Evolutionary conservation across 2,888 invertebrate species (phyloP), one percentile per base, ranked within the genome.

Genomic region (Melitaea athalia): DNA sequence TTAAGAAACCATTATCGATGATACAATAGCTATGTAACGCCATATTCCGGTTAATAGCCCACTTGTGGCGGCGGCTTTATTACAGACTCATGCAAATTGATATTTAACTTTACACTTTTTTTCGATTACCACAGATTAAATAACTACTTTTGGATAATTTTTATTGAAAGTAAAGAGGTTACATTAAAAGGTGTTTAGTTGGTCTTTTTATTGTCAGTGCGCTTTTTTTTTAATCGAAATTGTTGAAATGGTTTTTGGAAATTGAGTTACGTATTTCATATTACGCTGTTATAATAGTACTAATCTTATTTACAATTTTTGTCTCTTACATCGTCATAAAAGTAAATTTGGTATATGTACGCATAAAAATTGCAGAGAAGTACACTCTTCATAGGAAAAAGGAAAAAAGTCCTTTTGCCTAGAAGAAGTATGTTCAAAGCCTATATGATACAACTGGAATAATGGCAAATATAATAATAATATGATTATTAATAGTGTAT

Each of bases 51-150:
- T 64, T 75, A 69, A 74, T 74, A 80, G 62, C 68, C 81, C 62
- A 76, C 71, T 78, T 78, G 71, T 71, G 72, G 76, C 74, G 73
- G 70, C 72, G 70, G 67, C 74, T 77, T 76, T 79, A 80, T 79
- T 76, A 75, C 67, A 24, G 38, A 50, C 38, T 15, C 71, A 53
- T 73, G 62, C 52, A 64, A 45, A 74, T 76, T 75, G 71, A 55
- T 55, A 38, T 49, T 62, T 50, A 43, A 50, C 42, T 55, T 45
- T 65, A 62, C 53, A 62, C 59, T 62, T 47, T 62, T 61, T 59
- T 59, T 63, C 50, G 31, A 68, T 62, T 61, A 57, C 45, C n/a
- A 47, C 57, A 49, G 57, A 64, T 64, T 57, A 64, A 64, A 43
- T 55, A 15, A 57, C 57, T 42, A 57, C 42, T 57, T 57, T n/a